Percentiles rank a stretch among this genome's conserved stretches.
These are phyloP conservation scores for Morus bassanus DNA, from an alignment of 2,797 vertebrate genomes.

Conservation along the genomic window DNA sequence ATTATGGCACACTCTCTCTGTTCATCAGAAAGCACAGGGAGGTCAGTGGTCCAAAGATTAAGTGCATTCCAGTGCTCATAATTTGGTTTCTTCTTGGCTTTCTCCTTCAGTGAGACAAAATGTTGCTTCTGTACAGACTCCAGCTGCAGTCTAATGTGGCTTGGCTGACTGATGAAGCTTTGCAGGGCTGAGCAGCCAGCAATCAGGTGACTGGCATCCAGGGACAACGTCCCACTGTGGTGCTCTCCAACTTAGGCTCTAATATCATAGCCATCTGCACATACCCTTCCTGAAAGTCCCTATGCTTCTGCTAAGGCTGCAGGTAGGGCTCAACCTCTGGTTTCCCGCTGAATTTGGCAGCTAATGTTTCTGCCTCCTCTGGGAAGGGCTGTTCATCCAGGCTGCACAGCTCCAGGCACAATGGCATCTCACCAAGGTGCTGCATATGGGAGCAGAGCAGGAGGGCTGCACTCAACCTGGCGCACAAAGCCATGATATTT, in stretches of 20 bases:
- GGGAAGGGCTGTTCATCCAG: not conserved
- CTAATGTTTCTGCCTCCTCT: not conserved
- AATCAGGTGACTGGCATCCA: not conserved
- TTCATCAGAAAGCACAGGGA: not conserved
- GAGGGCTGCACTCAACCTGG: not conserved
- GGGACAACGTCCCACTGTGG: not conserved
- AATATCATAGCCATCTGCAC: no score
- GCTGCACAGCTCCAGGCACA: not conserved
- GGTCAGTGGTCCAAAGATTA: not conserved
- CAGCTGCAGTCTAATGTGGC: not conserved
- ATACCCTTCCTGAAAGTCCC: not conserved
- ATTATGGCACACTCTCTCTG: not conserved
- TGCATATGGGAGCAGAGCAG: not conserved
- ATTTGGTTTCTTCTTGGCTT: not conserved
- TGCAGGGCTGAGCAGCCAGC: not conserved
- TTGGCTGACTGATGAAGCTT: not conserved
- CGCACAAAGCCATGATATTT: not conserved
- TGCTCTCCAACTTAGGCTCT: not conserved
- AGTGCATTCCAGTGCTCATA: not conserved
- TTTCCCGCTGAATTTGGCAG: not conserved
- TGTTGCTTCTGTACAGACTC: not conserved
- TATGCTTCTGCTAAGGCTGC: not conserved
- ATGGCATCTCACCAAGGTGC: not conserved
- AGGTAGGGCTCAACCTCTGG: not conserved
- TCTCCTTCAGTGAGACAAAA: not conserved